phyloP scores from a whole-genome alignment of 2,113 vertebrate species.

The Myocastor coypus region DNA sequence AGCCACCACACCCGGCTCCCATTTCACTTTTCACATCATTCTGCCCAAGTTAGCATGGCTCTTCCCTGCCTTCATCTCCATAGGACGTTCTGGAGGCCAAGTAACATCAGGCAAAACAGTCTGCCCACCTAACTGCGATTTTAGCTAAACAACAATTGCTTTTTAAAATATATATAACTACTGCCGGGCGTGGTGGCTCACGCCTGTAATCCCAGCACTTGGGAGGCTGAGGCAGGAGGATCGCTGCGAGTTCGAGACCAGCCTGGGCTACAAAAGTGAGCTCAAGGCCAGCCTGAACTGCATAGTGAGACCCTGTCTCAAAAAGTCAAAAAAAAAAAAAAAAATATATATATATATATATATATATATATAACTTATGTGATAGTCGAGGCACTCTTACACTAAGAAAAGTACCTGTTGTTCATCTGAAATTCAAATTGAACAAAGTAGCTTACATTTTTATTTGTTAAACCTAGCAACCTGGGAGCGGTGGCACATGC shows the following conservation, averaged over 20 bases:
- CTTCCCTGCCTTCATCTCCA: not conserved
- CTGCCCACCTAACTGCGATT: not conserved
- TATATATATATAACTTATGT: not conserved
- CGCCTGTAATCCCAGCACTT: too few relatives aligned
- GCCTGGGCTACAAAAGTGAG: too few relatives aligned
- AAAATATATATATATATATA: too few relatives aligned
- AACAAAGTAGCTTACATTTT: not conserved
- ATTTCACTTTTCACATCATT: not conserved
- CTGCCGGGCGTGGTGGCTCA: too few relatives aligned
- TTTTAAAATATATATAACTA: not conserved
- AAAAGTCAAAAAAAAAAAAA: too few relatives aligned
- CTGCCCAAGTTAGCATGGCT: not conserved
- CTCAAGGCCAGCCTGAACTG: too few relatives aligned
- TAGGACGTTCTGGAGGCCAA: not conserved
- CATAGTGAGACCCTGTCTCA: too few relatives aligned
- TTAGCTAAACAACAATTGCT: not conserved
- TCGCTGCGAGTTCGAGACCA: too few relatives aligned
- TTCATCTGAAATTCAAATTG: constrained; percentile 12
- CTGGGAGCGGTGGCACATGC: not conserved
- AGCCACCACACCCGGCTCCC: too few relatives aligned
- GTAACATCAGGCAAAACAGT: not conserved
- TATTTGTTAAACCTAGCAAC: not conserved
- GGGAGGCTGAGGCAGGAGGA: too few relatives aligned
- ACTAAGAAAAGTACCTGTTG: not conserved
- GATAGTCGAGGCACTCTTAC: not conserved